A percentile compares a stretch with the other conserved stretches of the same genome.
These are phyloP conservation scores for Chromis chromis DNA, from an alignment of 2,797 vertebrate species.

Conservation along the genomic window DNA sequence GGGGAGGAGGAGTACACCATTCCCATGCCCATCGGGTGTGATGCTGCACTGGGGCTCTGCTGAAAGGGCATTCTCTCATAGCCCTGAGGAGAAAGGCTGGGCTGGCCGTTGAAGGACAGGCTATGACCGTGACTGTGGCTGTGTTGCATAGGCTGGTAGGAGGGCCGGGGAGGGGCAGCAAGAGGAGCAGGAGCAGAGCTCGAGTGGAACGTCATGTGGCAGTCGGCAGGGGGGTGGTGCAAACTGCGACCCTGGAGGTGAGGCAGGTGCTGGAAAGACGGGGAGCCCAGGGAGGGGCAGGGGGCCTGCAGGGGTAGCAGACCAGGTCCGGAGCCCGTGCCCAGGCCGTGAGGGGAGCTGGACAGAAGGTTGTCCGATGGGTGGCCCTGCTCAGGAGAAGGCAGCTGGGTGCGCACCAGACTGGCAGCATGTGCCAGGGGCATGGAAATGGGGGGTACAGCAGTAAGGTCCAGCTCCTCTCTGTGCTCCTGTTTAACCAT, in stretches of 20 bases:
- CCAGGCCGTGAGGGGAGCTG: slow-evolving; percentile 88
- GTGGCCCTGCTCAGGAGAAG: slow-evolving; percentile 91
- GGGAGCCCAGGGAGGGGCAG: slow-evolving; percentile 87
- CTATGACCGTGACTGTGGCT: slow-evolving; percentile 66
- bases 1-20: slow-evolving; percentile 88
- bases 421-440: slow-evolving; percentile 83
- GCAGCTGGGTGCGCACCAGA: slow-evolving; percentile 88
- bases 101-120: slow-evolving; percentile 91
- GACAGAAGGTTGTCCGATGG: slow-evolving; percentile 90
- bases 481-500: slow-evolving; percentile 95
- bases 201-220: slow-evolving; percentile 92
- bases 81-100: slow-evolving; percentile 90
- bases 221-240: slow-evolving; percentile 89
- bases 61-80: slow-evolving; percentile 92
- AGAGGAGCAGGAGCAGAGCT: slow-evolving; percentile 86
- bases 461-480: slow-evolving; percentile 92
- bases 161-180: slow-evolving; percentile 84
- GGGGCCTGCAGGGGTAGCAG: slow-evolving; percentile 81
- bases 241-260: slow-evolving; percentile 90
- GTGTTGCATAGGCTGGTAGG: slow-evolving; percentile 90
- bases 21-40: slow-evolving; percentile 88
- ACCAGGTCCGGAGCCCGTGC: slow-evolving; percentile 89
- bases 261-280: slow-evolving; percentile 91
- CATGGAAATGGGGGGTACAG: slow-evolving; percentile 86
- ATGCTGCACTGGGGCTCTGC: slow-evolving; percentile 84